Conservation (phyloP, 2,797 vertebrate species). For the Loriculus beryllinus region DNA sequence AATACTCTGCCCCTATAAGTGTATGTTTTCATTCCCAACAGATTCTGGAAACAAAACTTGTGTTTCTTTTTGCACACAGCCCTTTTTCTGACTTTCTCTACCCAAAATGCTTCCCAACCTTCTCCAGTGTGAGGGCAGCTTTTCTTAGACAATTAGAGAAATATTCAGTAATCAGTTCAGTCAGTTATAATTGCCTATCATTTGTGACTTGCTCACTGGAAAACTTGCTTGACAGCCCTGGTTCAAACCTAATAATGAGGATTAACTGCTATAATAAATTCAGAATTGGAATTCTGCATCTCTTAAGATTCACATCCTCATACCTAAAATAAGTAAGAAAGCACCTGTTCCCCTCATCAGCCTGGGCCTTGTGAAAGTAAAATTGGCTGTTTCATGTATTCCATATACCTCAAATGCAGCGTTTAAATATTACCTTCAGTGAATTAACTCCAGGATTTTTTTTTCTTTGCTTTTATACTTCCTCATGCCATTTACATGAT, state of each 20-base stretch:
- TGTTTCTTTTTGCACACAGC: neutral
- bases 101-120: neutral
- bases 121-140: neutral
- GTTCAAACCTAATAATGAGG: neutral
- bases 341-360: slow-evolving; percentile 43
- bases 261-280: slow-evolving; percentile 23
- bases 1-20: neutral
- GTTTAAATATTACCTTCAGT: slow-evolving; percentile 43
- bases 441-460: slow-evolving; percentile 54
- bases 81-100: neutral
- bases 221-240: slow-evolving; percentile 5
- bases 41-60: neutral
- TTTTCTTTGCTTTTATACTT: slow-evolving; percentile 55
- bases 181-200: slow-evolving; percentile 3
- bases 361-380: neutral
- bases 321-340: slow-evolving; percentile 35
- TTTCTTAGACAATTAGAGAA: neutral
- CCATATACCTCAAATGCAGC: slow-evolving; percentile 9
- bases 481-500: slow-evolving; percentile 13
- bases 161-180: neutral
- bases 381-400: slow-evolving; percentile 22
- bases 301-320: neutral
- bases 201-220: slow-evolving; percentile 3
- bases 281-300: neutral
- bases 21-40: neutral